These are phyloP conservation scores for Metopolophium dirhodum DNA, from an alignment of 1,140 invertebrate genomes.

Conservation along the genomic window DNA sequence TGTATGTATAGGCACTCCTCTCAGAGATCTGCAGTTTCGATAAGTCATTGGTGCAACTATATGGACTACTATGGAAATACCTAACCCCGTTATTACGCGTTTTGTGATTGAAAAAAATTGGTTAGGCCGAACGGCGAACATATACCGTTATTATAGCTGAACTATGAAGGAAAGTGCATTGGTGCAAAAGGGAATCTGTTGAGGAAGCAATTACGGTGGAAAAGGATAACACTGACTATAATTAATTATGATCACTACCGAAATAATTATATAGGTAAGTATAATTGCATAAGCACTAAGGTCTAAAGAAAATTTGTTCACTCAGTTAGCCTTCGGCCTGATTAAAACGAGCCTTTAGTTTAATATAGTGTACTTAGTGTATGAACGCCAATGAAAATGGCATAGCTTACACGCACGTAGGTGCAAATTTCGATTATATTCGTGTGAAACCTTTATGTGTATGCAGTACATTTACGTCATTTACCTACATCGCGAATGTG, in stretches of 20 bases:
- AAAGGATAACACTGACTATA: not conserved
- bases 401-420: not conserved
- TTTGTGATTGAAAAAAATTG: not conserved
- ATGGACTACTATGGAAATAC: not conserved
- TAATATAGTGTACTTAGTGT: not conserved
- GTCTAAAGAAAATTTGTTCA: not conserved
- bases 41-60: not conserved
- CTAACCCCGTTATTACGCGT: not conserved
- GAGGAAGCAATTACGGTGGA: not conserved
- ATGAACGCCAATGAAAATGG: not conserved
- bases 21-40: not conserved
- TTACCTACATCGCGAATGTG: not conserved
- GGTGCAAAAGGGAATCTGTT: not conserved
- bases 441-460: not conserved
- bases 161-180: not conserved
- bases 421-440: not conserved
- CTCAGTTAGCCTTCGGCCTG: not conserved
- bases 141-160: not conserved
- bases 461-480: not conserved
- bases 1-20: not conserved
- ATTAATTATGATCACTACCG: not conserved
- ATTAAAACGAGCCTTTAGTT: not conserved
- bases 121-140: not conserved
- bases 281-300: not conserved
- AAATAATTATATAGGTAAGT: not conserved